Base-by-base conservation (phyloP, 2,797 vertebrate species). In the Liparis tanakae region DNA sequence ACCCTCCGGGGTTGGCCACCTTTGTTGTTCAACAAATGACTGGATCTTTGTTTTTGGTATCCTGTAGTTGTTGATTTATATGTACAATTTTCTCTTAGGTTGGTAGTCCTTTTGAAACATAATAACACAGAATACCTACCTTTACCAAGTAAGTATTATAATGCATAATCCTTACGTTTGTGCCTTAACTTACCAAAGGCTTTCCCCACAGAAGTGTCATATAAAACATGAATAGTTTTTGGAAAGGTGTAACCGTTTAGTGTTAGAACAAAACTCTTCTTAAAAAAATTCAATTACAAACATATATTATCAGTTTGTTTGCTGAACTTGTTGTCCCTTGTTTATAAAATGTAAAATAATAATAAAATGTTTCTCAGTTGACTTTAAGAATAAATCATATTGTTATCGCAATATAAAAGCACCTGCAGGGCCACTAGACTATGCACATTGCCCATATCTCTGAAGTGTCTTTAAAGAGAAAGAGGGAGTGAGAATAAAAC, bases 391-490 rank as follows among this genome's bases (percentile, higher is more conserved):
- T 2, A 30, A 15, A 50, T 66, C 18, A 3, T 54, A 20, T 15
- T 61, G 10, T 34, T 14, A 54, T 34, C n/a, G 41, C n/a, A 58
- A 54, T 30, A 44, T 30, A 30, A 25, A 62, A 36, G 50, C 0
- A 41, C n/a, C 43, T 9, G 43, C 17, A 36, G 5, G 34, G 1
- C 5, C 5, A 6, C 46, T 12, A 70, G 22, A 56, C 53, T n/a
- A 39, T 68, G 39, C 59, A 70, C 37, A 44, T 60, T 57, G 10
- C 7, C 33, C n/a, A 33, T 36, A 37, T 70, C 14, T 54, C 51
- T 64, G 36, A 20, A 77, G 70, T 78, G 63, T 82, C 76, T 80
- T 60, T 50, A 39, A 13, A 64, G 48, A 70, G 50, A 44, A 62
- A 58, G 22, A 72, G 43, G 61, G 53, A 74, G 72, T 25, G 78